Percentiles rank a stretch among this genome's conserved stretches.
Conservation (phyloP, 2,888 invertebrate species). For the Agrochola litura region DNA sequence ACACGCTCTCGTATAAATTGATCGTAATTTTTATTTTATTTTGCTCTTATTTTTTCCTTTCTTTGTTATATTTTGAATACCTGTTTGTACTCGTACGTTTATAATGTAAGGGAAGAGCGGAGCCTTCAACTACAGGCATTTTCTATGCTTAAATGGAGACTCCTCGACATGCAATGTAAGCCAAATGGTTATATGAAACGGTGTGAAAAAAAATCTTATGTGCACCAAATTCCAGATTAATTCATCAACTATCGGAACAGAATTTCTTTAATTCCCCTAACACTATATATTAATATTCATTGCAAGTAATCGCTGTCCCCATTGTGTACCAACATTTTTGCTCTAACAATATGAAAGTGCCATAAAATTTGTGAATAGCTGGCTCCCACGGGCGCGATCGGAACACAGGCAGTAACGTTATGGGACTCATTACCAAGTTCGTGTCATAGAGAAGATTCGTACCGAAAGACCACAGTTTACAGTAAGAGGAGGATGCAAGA, state of each 20-base stretch:
- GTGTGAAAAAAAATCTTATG: no score
- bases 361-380: conserved; percentile 61
- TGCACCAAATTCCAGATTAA: background rate
- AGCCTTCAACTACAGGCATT: no score
- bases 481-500: no score
- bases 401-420: conserved; percentile 43
- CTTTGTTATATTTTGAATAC: no score
- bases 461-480: conserved; percentile 14
- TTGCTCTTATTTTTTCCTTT: no score
- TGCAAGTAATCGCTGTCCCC: conserved; percentile 31
- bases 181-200: no score
- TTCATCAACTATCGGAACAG: background rate
- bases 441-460: background rate
- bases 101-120: no score
- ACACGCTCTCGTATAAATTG: no score
- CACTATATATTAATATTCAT: conserved; percentile 40
- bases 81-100: no score
- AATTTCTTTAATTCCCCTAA: conserved; percentile 12
- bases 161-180: no score
- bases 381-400: conserved; percentile 57
- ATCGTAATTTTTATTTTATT: no score
- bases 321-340: conserved; percentile 38
- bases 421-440: conserved; percentile 66
- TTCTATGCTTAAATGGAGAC: no score
- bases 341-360: conserved; percentile 55